Percentiles rank a stretch among this genome's conserved stretches.
Evolutionary conservation across 1,140 invertebrate genomes (phyloP).

Genomic region (roundworm (Caenorhabditis elegans)): DNA sequence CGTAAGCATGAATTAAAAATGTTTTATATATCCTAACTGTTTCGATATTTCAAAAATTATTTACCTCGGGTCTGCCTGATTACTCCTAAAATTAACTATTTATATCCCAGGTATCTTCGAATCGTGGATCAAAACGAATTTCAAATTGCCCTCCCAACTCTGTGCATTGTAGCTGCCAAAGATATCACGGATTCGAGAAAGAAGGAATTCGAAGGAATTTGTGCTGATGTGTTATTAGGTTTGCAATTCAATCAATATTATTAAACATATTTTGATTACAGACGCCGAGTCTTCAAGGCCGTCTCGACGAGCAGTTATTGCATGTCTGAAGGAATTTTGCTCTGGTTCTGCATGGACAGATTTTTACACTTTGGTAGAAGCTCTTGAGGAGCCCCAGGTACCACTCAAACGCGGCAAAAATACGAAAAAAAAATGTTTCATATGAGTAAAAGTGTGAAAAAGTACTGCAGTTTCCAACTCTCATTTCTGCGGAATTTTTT

Average conservation of each 20-base stretch:
- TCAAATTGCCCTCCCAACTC: neutral
- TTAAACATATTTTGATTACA: neutral
- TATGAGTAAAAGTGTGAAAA: no score
- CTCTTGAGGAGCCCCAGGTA: constrained; percentile 32
- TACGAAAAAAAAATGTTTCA: no score
- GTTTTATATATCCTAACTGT: no score
- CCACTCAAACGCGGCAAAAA: no score
- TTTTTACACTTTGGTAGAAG: constrained; percentile 12
- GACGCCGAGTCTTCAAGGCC: neutral
- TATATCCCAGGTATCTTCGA: neutral
- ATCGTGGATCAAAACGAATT: neutral
- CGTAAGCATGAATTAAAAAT: no score
- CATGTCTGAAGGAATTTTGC: constrained; percentile 7
- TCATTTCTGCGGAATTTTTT: no score
- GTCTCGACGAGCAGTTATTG: neutral
- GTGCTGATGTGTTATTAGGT: constrained; percentile 11
- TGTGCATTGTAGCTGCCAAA: constrained; percentile 7
- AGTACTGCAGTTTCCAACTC: no score
- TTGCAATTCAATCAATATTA: neutral
- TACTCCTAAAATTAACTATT: no score
- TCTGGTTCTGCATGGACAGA: neutral
- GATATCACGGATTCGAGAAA: neutral
- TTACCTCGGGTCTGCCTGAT: no score
- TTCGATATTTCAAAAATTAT: no score
- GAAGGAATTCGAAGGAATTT: neutral